Conservation (phyloP, 2,113 vertebrate species). For the Datnioides undecimradiatus region DNA sequence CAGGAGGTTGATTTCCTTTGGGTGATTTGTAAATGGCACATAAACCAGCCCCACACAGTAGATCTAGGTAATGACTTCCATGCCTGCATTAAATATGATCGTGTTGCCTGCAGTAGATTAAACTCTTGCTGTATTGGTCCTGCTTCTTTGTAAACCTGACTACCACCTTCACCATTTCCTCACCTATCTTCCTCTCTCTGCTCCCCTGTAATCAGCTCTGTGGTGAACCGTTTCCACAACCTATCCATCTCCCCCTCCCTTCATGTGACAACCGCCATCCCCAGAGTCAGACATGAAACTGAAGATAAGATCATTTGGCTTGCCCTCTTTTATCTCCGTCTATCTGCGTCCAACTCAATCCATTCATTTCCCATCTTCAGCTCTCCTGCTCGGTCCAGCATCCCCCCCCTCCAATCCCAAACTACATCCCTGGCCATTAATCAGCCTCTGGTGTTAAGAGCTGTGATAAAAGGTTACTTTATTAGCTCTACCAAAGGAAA, state of each 20-base stretch:
- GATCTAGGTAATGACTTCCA: constrained; percentile 53
- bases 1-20: constrained; percentile 56
- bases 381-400: constrained; percentile 23
- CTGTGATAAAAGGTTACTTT: constrained; percentile 81
- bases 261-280: constrained; percentile 46
- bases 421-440: constrained; percentile 65
- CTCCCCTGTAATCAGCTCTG: constrained; percentile 42
- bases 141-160: constrained; percentile 42
- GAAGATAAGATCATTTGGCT: constrained; percentile 54
- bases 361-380: constrained; percentile 50
- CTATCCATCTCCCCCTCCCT: constrained; percentile 55
- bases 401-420: constrained; percentile 17
- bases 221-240: constrained; percentile 34
- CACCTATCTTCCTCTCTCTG: constrained; percentile 14
- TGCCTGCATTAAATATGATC: constrained; percentile 48
- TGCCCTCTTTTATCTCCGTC: constrained; percentile 45
- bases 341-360: constrained; percentile 46
- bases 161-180: constrained; percentile 41
- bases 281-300: constrained; percentile 46
- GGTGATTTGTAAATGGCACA: constrained; percentile 52
- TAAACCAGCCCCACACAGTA: constrained; percentile 26
- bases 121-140: constrained; percentile 10
- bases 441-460: constrained; percentile 75
- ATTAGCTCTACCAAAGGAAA: constrained; percentile 79
- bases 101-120: constrained; percentile 27